Evolutionary conservation across 2,113 vertebrate genomes (phyloP), one percentile per base, ranked within the genome.

Genomic region (Toxostoma redivivum): DNA sequence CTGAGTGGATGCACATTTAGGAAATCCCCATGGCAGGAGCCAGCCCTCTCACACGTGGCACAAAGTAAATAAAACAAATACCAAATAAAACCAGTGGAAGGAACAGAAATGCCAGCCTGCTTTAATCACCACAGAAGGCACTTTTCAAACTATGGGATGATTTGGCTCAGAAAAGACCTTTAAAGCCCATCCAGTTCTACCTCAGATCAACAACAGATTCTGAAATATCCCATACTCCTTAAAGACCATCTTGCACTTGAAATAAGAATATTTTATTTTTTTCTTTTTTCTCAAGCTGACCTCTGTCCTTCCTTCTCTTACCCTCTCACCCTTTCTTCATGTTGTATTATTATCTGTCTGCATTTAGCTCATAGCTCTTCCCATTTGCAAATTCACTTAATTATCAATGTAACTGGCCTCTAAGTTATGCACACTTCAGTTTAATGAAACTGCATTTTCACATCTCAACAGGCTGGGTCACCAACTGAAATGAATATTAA

Each of bases 381-480:
- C 31, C 44, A 84, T 82, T 80, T 50, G 45, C 45, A 83, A 57
- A 88, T 77, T 82, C 84, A 81, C 50, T 91, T 72, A 42, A 64
- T 60, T 65, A 56, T 48, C 72, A 66, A 13, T 9, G 31, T 64
- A 95, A 84, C 61, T 30, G 78, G 60, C 31, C 61, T 77, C 9
- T 53, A 56, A 94, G 73, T 85, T 79, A 90, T 25, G 14, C 61
- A 74, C 7, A 51, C 56, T 90, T 96, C 78, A 76, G 37, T 71
- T 81, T 70, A 92, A 93, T 87, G 56, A 89, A 97, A 87, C 35
- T 71, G n/a, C 64, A 66, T 92, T 94, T 92, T 60, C 90, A 82
- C 58, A 86, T 88, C 61, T 88, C 77, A 92, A 35, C 35, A 71
- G 50, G 20, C 56, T 70, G 47, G 79, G 74, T 90, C 82, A 88